phyloP scores from a whole-genome alignment of 2,888 invertebrate species.

The Frankliniella intonsa region DNA sequence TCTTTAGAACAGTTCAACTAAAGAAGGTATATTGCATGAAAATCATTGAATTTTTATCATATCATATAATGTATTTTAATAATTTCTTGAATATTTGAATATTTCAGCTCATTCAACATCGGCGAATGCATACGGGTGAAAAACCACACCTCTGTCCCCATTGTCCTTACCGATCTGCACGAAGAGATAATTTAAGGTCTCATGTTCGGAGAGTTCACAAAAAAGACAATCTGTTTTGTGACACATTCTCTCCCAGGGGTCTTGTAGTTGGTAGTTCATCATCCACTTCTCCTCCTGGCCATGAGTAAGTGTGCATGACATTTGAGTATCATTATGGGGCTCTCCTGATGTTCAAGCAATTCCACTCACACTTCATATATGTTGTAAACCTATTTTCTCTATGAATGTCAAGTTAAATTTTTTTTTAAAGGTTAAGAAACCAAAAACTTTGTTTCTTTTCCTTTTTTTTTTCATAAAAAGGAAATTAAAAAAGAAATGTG shows the following conservation, averaged over 20 bases:
- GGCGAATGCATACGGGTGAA: constrained; percentile 55
- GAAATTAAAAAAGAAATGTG: too few relatives aligned
- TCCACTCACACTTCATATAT: too few relatives aligned
- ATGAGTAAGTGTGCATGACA: not conserved
- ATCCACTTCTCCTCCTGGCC: not conserved
- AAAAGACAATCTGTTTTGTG: constrained; percentile 53
- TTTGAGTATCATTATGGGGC: not conserved
- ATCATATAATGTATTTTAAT: not conserved
- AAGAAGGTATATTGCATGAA: constrained; percentile 49
- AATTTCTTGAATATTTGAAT: too few relatives aligned
- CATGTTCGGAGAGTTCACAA: constrained; percentile 56
- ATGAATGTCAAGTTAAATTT: too few relatives aligned
- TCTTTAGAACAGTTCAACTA: constrained; percentile 53
- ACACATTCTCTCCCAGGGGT: constrained; percentile 54
- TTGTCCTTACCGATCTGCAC: constrained; percentile 54
- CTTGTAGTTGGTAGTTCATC: constrained; percentile 43
- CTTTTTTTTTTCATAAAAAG: too few relatives aligned
- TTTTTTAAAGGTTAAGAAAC: too few relatives aligned
- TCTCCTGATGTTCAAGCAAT: too few relatives aligned
- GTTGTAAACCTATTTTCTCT: too few relatives aligned
- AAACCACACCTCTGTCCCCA: constrained; percentile 55
- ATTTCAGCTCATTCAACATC: constrained; percentile 51
- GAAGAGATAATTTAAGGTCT: constrained; percentile 54
- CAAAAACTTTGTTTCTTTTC: too few relatives aligned
- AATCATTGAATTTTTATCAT: constrained; percentile 28